phyloP scores from a whole-genome alignment of 2,888 invertebrate genomes.

The Sepioteuthis lessoniana region DNA sequence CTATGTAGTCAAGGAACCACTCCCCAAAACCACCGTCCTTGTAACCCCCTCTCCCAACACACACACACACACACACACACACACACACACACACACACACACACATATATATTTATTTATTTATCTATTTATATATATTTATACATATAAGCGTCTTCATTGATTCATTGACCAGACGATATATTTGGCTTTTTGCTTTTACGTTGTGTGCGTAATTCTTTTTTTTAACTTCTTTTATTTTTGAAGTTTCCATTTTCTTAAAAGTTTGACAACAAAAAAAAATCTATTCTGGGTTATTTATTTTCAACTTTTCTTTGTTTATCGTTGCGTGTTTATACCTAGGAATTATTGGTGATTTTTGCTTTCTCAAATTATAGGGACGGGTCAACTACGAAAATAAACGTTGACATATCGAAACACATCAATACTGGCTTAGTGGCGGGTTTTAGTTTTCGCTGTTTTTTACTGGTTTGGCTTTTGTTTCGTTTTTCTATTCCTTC shows the following conservation, averaged over 20 bases:
- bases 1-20: too few species aligned
- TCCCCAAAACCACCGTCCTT: too few species aligned
- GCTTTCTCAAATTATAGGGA: conserved; percentile 23
- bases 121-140: too few species aligned
- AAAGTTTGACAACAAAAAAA: background rate
- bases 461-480: background rate
- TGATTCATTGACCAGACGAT: too few species aligned
- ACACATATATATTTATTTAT: too few species aligned
- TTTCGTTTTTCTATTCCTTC: background rate
- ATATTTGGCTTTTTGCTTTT: background rate
- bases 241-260: background rate
- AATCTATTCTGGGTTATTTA: background rate
- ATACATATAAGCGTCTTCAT: too few species aligned
- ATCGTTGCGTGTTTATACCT: conserved; percentile 33
- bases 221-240: background rate
- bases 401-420: background rate
- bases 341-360: background rate
- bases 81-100: too few species aligned
- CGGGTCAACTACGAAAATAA: background rate
- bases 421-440: too few species aligned
- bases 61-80: too few species aligned
- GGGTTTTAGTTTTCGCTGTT: background rate
- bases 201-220: background rate
- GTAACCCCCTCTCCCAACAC: too few species aligned
- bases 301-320: conserved; percentile 4